Evolutionary conservation across 2,797 vertebrate species (phyloP).

Genomic region (Spinus olivaceus): DNA sequence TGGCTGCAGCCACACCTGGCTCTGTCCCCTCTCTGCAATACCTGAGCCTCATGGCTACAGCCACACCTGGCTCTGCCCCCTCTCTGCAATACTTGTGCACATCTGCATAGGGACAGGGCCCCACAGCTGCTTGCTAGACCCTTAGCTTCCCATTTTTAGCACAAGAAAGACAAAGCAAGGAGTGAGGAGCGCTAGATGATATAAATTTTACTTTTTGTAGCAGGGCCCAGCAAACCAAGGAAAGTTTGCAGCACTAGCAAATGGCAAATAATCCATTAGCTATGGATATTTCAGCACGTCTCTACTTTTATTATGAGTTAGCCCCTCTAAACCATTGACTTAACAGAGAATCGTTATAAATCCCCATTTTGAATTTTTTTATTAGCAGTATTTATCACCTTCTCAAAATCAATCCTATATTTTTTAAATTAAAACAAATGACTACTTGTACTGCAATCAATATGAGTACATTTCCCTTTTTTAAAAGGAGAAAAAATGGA

Average conservation of each 20-base stretch:
- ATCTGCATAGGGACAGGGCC: accelerated
- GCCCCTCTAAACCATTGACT: slow-evolving; percentile 57
- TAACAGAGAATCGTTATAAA: slow-evolving; percentile 63
- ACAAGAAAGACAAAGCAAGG: background rate
- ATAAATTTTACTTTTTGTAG: background rate
- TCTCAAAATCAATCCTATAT: slow-evolving; percentile 75
- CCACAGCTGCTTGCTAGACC: accelerated
- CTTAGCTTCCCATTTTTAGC: background rate
- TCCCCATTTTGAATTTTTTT: slow-evolving; percentile 69
- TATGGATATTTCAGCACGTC: slow-evolving; percentile 29
- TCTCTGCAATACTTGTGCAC: accelerated
- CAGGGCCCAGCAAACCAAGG: background rate
- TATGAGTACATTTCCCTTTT: slow-evolving; percentile 71
- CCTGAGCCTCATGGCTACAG: background rate
- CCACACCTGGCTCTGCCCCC: too few relatives aligned
- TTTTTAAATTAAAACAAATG: slow-evolving; percentile 79
- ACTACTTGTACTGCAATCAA: slow-evolving; percentile 68
- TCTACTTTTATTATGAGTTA: slow-evolving; percentile 49
- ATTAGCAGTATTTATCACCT: slow-evolving; percentile 77
- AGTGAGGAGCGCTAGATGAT: background rate
- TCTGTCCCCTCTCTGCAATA: background rate
- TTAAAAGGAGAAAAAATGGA: slow-evolving; percentile 56
- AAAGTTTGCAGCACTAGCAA: slow-evolving; percentile 30
- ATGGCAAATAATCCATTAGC: slow-evolving; percentile 26
- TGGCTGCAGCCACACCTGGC: background rate